These are phyloP conservation scores for Scatophagus argus DNA, from an alignment of 2,113 vertebrate species.

Conservation along the genomic window DNA sequence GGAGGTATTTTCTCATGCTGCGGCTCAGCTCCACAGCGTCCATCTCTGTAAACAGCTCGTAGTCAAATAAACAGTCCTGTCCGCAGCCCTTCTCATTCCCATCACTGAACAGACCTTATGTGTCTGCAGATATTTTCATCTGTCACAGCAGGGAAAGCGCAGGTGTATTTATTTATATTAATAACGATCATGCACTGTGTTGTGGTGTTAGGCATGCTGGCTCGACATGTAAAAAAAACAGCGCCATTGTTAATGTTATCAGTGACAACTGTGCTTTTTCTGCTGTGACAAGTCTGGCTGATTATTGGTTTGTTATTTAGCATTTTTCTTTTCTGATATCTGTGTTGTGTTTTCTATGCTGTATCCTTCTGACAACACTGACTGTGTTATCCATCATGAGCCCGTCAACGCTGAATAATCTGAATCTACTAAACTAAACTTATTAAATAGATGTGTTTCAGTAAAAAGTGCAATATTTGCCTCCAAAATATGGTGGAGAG, in stretches of 20 bases:
- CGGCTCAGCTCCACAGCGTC: conserved; percentile 51
- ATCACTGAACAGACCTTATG: background rate
- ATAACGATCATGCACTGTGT: background rate
- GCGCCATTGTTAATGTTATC: too few species aligned
- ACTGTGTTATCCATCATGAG: too few species aligned
- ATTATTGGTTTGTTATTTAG: too few species aligned
- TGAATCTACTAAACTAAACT: too few species aligned
- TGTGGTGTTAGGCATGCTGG: background rate
- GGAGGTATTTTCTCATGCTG: conserved; percentile 74
- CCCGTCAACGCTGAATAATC: too few species aligned
- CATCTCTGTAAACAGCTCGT: conserved; percentile 71
- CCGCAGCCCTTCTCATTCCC: conserved; percentile 37
- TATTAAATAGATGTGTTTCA: too few species aligned
- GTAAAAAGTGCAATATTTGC: too few species aligned
- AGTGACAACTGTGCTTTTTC: background rate
- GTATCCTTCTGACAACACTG: too few species aligned
- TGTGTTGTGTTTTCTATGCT: too few species aligned
- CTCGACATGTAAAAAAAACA: background rate
- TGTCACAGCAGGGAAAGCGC: background rate
- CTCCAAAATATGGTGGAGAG: too few species aligned
- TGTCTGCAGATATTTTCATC: background rate
- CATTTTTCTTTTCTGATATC: too few species aligned
- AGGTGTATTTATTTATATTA: background rate
- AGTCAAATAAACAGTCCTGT: conserved; percentile 72
- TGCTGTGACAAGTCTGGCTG: background rate